phyloP scores from a whole-genome alignment of 1,140 invertebrate species.

The Lanistes nyassanus region DNA sequence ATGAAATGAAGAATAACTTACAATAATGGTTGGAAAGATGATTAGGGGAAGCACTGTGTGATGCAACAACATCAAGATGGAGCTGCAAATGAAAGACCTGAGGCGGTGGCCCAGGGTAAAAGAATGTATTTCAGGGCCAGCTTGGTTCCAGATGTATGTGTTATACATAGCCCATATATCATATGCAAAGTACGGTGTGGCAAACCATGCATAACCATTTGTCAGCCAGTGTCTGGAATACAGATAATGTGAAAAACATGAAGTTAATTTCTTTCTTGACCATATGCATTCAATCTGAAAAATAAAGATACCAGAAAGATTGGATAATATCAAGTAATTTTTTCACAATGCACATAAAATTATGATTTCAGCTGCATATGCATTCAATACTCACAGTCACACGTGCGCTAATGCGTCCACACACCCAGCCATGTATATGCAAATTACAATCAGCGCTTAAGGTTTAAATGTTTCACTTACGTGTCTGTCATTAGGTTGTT shows the following conservation, averaged over 20 bases:
- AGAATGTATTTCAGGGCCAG: slow-evolving; percentile 30
- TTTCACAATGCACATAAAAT: no score
- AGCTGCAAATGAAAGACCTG: slow-evolving; percentile 70
- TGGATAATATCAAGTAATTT: no score
- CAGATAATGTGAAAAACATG: not conserved
- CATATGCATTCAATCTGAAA: no score
- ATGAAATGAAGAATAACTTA: slow-evolving; percentile 32
- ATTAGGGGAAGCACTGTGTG: slow-evolving; percentile 73
- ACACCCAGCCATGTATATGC: no score
- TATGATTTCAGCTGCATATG: no score
- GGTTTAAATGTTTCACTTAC: slow-evolving; percentile 31
- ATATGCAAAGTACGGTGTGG: slow-evolving; percentile 80
- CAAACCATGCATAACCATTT: slow-evolving; percentile 80
- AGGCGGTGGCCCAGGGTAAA: slow-evolving; percentile 49
- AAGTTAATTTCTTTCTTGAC: no score
- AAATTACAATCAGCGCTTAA: no score
- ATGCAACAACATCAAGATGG: slow-evolving; percentile 78
- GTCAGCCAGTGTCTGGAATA: slow-evolving; percentile 73
- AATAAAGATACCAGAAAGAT: no score
- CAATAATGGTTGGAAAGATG: slow-evolving; percentile 50
- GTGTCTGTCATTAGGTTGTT: slow-evolving; percentile 48
- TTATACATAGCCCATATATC: slow-evolving; percentile 74
- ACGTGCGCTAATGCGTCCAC: no score
- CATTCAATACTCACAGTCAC: no score
- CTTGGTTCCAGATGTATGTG: slow-evolving; percentile 40